Base-by-base conservation (phyloP, 2,797 vertebrate species). In the Neosilurus mollespiculum region DNA sequence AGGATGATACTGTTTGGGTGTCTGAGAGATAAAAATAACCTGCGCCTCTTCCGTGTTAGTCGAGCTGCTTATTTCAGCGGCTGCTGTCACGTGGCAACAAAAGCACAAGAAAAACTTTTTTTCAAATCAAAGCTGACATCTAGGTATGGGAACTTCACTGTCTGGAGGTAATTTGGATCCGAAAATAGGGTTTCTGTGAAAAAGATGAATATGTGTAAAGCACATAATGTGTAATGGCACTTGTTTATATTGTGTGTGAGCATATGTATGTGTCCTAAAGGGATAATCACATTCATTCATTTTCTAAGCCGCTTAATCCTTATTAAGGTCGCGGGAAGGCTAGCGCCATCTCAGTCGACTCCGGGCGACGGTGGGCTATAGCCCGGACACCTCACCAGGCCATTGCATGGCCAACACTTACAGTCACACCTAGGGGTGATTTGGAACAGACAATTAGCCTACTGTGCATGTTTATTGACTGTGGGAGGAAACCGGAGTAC, bases 11-110 rank as follows among this genome's bases (percentile, higher is more conserved):
- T 73, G 77, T 77, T 72, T 49, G 72, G 65, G 84, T 72, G 70
- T 84, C 58, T 81, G 80, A 26, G 49, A 72, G 66, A 70, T 80
- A 76, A 79, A 86, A 64, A 84, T 81, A 81, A 80, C 61, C 62
- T 34, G 26, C 30, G 18, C 49, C 66, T 24, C 9, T n/a, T 71
- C 49, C 15, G 16, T 49, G 53, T 80, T 80, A 75, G 34, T 16
- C 3, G 12, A 75, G 83, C 34, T 58, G 62, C 58, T 76, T 64
- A 34, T 81, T 81, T 76, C 53, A 66, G 59, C 0, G 51, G 22
- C 64, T 62, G 64, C 69, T 69, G 54, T 75, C n/a, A 12, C 24
- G 20, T 14, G 20, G 37, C 34, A 49, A 79, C 11, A 51, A 62
- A 66, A 51, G 53, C n/a, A 69, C 34, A 75, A 51, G 70, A 75